Evolutionary conservation across 2,797 vertebrate species (phyloP).

Genomic region (Epinephelus malabaricus): DNA sequence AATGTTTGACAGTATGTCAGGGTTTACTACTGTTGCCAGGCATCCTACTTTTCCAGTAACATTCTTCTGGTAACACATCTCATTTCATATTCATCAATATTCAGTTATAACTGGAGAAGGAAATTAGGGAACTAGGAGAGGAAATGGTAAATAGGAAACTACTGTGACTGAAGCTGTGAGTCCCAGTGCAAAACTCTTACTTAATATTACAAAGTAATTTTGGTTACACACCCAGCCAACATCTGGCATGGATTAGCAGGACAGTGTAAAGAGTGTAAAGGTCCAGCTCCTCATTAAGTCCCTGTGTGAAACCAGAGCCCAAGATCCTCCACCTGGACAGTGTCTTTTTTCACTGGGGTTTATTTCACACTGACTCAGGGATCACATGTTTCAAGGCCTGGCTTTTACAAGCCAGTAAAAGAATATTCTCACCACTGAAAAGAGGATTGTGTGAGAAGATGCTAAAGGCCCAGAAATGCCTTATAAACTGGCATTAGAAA

Average conservation of each 20-base stretch:
- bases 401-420: conserved; percentile 30
- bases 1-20: no score
- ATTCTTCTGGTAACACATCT: no score
- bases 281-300: conserved; percentile 34
- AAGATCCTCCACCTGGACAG: conserved; percentile 40
- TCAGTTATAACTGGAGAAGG: neutral
- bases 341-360: conserved; percentile 28
- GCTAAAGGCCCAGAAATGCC: neutral
- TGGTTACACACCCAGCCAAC: conserved; percentile 11
- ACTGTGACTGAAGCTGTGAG: neutral
- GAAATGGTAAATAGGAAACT: neutral
- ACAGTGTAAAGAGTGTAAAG: conserved; percentile 35
- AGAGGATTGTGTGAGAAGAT: neutral
- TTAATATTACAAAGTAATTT: neutral
- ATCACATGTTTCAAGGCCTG: conserved; percentile 19
- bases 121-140: neutral
- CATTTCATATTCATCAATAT: neutral
- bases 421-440: conserved; percentile 5
- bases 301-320: conserved; percentile 29
- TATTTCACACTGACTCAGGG: conserved; percentile 20
- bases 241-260: conserved; percentile 67
- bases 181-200: neutral
- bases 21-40: no score
- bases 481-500: no score
- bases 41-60: no score